Base-by-base conservation (phyloP, 2,113 vertebrate species). In the Eira barbara region DNA sequence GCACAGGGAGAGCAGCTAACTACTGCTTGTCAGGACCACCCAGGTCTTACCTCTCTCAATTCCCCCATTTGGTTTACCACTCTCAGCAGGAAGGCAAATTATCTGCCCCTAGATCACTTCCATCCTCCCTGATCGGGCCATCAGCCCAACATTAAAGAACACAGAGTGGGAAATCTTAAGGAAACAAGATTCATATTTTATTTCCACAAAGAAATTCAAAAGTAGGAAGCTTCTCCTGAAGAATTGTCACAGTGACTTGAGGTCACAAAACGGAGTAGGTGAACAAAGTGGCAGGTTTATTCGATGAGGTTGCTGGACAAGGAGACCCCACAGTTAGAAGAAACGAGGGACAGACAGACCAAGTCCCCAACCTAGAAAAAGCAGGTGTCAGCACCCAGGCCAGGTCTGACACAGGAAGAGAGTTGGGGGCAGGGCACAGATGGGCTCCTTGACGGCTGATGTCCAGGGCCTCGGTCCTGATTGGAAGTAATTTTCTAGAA, bases 141-240 rank as follows among this genome's bases (percentile, higher is more conserved):
- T 59, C 42, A 4, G 5, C 4, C 18, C 6, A 17, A 7, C 13
- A 52, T 12, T 69, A 67, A 96, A 91, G 65, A 94, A 97, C 8
- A 85, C 69, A 59, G 23, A 27, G 36, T 13, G 47, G 78, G 23
- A 31, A 85, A 63, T 63, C 45, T 21, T 45, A 20, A 36, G 80
- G 90, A 67, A 96, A 55, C n/a, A 76, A 93, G 81, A 81, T 47
- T 65, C 14, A 3, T 69, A 45, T 91, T 98, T 98, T 98, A 98
- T 97, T 97, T 97, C 83, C 69, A 82, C 45, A 55, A 78, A 89
- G 52, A 93, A 88, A 94, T 52, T 73, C 42, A 52, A 84, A 74
- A 94, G 93, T 13, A 55, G 79, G 55, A 67, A 18, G 1, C 2
- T 21, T 29, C n/a, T 47, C 34, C 81, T 57, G 31, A 86, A 78